Conservation (phyloP, 2,888 invertebrate species). For the Limnephilus auricula region DNA sequence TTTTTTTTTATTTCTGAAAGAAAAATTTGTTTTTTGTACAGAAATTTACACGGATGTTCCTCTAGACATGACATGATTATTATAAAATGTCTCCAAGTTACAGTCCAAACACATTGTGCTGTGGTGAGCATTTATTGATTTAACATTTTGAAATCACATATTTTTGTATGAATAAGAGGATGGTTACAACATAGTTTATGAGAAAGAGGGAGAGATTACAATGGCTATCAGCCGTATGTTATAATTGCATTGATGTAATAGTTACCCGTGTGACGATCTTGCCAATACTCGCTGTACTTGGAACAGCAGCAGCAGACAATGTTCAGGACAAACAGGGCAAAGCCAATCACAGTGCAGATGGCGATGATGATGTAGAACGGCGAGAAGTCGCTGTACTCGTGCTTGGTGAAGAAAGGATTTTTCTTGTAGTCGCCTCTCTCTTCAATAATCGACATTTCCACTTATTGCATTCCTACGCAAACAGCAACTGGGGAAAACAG, state of each 20-base stretch:
- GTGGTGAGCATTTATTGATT: too few relatives aligned
- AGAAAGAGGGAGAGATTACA: too few relatives aligned
- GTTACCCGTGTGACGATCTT: constrained; percentile 87
- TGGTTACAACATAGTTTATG: too few relatives aligned
- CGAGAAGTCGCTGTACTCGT: constrained; percentile 82
- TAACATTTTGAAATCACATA: too few relatives aligned
- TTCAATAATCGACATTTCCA: constrained; percentile 65
- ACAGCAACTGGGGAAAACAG: not conserved
- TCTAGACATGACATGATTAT: too few relatives aligned
- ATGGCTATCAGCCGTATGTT: not conserved
- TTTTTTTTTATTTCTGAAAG: too few relatives aligned
- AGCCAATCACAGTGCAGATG: constrained; percentile 85
- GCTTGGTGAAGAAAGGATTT: constrained; percentile 62
- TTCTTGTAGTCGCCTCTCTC: constrained; percentile 63
- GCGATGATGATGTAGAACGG: constrained; percentile 90
- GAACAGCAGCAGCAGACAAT: constrained; percentile 90
- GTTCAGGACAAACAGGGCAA: constrained; percentile 85
- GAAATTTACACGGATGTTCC: too few relatives aligned
- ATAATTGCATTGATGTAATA: constrained; percentile 49
- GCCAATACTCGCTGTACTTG: constrained; percentile 88
- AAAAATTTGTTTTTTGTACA: too few relatives aligned
- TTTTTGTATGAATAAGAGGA: too few relatives aligned
- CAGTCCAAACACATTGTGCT: too few relatives aligned
- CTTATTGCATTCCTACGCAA: constrained; percentile 9
- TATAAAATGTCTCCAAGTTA: too few relatives aligned